Evolutionary conservation across 1,140 invertebrate species (phyloP).

Genomic region (Meloidogyne hapla): DNA sequence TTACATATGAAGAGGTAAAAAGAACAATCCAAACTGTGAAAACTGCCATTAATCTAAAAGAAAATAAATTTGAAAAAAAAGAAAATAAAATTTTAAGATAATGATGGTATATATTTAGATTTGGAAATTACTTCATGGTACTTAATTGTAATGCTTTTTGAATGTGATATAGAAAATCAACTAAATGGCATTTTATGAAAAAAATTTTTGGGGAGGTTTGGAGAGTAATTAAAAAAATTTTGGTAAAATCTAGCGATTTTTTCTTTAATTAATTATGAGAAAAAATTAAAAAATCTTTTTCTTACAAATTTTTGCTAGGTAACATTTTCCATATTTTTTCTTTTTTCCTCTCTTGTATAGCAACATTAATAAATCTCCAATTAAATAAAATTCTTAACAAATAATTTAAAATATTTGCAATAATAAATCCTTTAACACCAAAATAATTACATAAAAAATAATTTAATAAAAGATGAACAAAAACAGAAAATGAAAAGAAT

Average conservation of each 20-base stretch:
- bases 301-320: slow-evolving; percentile 17
- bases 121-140: too few relatives aligned
- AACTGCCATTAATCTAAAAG: slow-evolving; percentile 6
- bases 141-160: too few relatives aligned
- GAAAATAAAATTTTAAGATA: too few relatives aligned
- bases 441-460: slow-evolving; percentile 25
- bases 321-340: slow-evolving; percentile 7
- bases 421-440: slow-evolving; percentile 46
- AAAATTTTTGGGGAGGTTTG: too few relatives aligned
- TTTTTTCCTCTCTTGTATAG: not conserved
- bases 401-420: slow-evolving; percentile 40
- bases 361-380: slow-evolving; percentile 32
- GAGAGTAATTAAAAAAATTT: too few relatives aligned
- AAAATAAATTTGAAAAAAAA: too few relatives aligned
- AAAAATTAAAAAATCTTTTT: slow-evolving; percentile 1
- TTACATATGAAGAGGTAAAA: slow-evolving; percentile 1
- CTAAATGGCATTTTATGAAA: too few relatives aligned
- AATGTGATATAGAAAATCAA: too few relatives aligned
- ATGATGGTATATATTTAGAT: too few relatives aligned
- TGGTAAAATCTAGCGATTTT: too few relatives aligned
- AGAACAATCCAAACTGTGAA: not conserved
- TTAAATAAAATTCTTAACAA: slow-evolving; percentile 44
- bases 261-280: too few relatives aligned
- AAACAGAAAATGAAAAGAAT: slow-evolving; percentile 34
- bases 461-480: slow-evolving; percentile 38